These are phyloP conservation scores for Bubo bubo DNA, from an alignment of 2,113 vertebrate genomes.

Conservation along the genomic window DNA sequence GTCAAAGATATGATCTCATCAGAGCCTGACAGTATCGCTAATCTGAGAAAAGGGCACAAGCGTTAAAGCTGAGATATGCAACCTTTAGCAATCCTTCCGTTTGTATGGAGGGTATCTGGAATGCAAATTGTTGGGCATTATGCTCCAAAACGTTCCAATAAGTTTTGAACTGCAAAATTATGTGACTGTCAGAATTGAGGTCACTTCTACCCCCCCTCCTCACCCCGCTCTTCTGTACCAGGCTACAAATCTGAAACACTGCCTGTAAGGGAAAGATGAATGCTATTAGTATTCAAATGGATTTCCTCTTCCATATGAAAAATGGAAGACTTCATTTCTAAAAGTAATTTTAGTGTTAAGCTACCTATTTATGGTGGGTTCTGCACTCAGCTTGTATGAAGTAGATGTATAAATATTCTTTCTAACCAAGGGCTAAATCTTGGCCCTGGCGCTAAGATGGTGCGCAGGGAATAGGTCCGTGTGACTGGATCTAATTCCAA, in stretches of 20 bases:
- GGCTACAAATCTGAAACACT: neutral
- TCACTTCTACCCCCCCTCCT: neutral
- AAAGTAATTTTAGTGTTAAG: slow-evolving; percentile 27
- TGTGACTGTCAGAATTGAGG: slow-evolving; percentile 20
- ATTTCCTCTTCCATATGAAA: neutral
- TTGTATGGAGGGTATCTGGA: neutral
- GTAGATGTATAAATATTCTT: neutral
- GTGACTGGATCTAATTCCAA: neutral
- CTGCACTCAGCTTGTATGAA: neutral
- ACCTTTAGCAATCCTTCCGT: slow-evolving; percentile 12
- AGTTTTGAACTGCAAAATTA: slow-evolving; percentile 36
- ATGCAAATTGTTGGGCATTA: slow-evolving; percentile 47
- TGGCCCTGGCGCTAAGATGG: neutral
- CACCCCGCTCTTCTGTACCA: neutral
- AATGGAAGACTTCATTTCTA: slow-evolving; percentile 2
- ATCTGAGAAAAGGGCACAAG: slow-evolving; percentile 53
- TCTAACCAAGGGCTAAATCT: neutral
- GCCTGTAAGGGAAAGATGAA: neutral
- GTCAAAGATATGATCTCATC: slow-evolving; percentile 49
- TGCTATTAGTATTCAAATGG: neutral
- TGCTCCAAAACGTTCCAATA: slow-evolving; percentile 34
- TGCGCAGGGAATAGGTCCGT: neutral
- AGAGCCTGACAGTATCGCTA: slow-evolving; percentile 6
- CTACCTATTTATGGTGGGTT: neutral
- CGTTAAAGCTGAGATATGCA: neutral